phyloP scores from a whole-genome alignment of 2,113 vertebrate species.

The Pangasianodon gigas region DNA sequence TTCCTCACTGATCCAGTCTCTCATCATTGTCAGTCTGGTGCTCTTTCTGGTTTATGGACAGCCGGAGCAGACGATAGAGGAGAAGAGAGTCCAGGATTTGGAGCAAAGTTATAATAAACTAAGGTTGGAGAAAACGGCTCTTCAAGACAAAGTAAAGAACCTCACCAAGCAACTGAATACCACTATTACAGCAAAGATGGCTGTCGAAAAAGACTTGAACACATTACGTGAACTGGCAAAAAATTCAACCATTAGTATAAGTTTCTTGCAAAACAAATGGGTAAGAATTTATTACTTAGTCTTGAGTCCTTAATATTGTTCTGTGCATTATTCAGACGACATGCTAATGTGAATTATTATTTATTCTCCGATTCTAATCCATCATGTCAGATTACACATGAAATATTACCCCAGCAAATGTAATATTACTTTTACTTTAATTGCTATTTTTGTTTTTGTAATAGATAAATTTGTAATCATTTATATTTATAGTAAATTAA shows the following conservation, averaged over 20 bases:
- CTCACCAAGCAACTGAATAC: slow-evolving; percentile 73
- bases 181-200: slow-evolving; percentile 64
- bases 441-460: background rate
- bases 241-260: slow-evolving; percentile 39
- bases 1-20: slow-evolving; percentile 87
- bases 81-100: slow-evolving; percentile 68
- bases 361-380: background rate
- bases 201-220: slow-evolving; percentile 53
- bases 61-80: slow-evolving; percentile 70
- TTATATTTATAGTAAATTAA: background rate
- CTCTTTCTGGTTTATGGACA: slow-evolving; percentile 92
- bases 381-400: background rate
- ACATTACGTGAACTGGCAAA: slow-evolving; percentile 31
- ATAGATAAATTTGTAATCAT: background rate
- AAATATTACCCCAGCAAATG: background rate
- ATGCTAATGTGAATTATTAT: background rate
- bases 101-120: slow-evolving; percentile 72
- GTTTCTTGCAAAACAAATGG: rapidly evolving
- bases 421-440: background rate
- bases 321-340: background rate
- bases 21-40: slow-evolving; percentile 90
- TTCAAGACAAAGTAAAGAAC: slow-evolving; percentile 66
- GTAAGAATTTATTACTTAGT: slow-evolving; percentile 58
- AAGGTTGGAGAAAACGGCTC: slow-evolving; percentile 58
- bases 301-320: background rate